Evolutionary conservation across 2,888 invertebrate species (phyloP), one percentile per base, ranked within the genome.

Genomic region (Hemithea aestivaria): DNA sequence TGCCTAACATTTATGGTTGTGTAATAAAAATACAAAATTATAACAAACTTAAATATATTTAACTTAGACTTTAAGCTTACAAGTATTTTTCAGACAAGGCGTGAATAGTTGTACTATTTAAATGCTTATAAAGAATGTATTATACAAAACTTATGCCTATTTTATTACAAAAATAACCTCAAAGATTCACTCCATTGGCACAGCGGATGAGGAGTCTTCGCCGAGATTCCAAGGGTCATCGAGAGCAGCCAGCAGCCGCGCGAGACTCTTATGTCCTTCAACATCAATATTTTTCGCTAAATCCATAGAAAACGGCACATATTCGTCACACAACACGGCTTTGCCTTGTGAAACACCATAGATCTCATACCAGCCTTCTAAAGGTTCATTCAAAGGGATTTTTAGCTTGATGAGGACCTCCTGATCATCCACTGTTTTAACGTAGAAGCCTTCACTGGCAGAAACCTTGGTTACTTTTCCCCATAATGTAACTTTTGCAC

Each of bases 151-250:
- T 12, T 36, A 28, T 28, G 7, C 5, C n/a, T 12, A 27, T 3
- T 20, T 35, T n/a, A n/a, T n/a, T n/a, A 42, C 31, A 40, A 43
- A 35, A 29, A 29, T 21, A 42, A 11, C 27, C 38, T 20, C 41
- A 27, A 28, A 45, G 29, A 33, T 48, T 61, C 52, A 75, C 40
- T 78, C 75, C 81, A 87, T 84, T 0, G 74, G 72, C 26, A 80
- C 66, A 48, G 76, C 80, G 1, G 40, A 56, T 44, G 54, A 59
- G 2, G 59, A 49, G 21, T 71, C 70, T 9, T 80, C 81, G 30
- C 87, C 87, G 11, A 87, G 69, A 45, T 87, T 83, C 87, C 87
- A 88, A 0, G 87, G 87, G 34, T 87, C 84, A 44, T 88, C 87
- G 0, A 88, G 55, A 1, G 84, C 85, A 20, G 66, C 63, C 27